Conservation (phyloP, 2,113 vertebrate genomes). For the Anguilla rostrata region DNA sequence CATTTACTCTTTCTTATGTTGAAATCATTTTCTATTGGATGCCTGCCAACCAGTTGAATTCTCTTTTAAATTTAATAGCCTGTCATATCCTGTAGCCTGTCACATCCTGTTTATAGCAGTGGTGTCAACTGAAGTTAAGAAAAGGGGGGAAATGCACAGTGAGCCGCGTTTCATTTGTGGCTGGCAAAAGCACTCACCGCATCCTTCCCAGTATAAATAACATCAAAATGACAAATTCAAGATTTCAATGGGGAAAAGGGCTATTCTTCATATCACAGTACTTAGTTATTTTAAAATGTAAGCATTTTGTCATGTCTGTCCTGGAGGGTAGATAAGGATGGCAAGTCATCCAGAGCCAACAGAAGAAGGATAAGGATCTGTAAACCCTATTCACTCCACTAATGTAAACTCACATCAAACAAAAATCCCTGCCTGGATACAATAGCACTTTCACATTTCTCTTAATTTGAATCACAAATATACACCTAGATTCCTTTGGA, state of each 20-base stretch:
- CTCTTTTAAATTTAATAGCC: background rate
- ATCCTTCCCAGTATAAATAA: background rate
- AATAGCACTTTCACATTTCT: background rate
- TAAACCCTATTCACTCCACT: background rate
- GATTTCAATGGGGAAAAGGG: background rate
- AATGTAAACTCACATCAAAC: slow-evolving; percentile 3
- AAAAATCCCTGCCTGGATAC: background rate
- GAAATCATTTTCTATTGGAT: slow-evolving; percentile 16
- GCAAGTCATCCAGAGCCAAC: background rate
- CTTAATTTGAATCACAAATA: too few species aligned
- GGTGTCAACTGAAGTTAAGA: background rate
- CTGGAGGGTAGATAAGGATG: background rate
- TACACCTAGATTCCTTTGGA: background rate
- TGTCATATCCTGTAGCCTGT: slow-evolving; percentile 1
- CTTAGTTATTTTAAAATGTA: background rate
- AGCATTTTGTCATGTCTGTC: background rate
- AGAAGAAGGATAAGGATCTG: background rate
- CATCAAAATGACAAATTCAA: slow-evolving; percentile 8
- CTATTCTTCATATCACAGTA: background rate
- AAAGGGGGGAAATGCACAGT: background rate
- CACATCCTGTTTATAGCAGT: slow-evolving; percentile 11
- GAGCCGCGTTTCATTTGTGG: slow-evolving; percentile 1
- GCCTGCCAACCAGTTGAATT: background rate
- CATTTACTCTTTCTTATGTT: background rate
- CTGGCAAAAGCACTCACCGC: background rate